Conservation (phyloP, 2,888 invertebrate genomes). For the Chrysina gloriosa region DNA sequence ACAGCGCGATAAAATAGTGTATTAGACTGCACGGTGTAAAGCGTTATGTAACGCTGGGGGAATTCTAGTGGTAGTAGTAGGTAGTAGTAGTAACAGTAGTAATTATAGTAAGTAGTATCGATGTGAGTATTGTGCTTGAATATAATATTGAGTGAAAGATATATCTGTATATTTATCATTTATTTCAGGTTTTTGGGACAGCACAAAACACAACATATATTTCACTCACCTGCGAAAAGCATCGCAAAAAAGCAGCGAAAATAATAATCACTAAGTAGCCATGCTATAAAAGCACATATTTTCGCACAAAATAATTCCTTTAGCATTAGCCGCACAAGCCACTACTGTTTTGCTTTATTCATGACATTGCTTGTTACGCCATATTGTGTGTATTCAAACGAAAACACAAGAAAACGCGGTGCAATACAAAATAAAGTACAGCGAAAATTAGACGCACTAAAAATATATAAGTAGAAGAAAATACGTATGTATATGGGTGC, state of each 20-base stretch:
- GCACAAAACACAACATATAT: conserved; percentile 44
- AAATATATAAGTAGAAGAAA: conserved; percentile 18
- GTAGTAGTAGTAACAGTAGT: conserved; percentile 34
- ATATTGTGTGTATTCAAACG: conserved; percentile 30
- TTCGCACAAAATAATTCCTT: conserved; percentile 11
- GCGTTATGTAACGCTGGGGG: conserved; percentile 47
- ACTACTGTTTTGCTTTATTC: conserved; percentile 7
- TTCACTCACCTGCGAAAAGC: conserved; percentile 46
- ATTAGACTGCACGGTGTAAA: conserved; percentile 50
- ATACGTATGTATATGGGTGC: not conserved
- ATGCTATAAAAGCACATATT: conserved; percentile 43
- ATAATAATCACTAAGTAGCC: conserved; percentile 50
- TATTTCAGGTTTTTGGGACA: conserved; percentile 33
- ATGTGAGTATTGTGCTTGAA: conserved; percentile 45
- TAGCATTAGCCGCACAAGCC: conserved; percentile 38
- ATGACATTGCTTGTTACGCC: conserved; percentile 23
- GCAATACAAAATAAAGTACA: conserved; percentile 19
- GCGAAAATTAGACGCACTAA: conserved; percentile 33
- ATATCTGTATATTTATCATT: conserved; percentile 40
- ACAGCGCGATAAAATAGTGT: conserved; percentile 50
- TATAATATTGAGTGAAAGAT: conserved; percentile 42
- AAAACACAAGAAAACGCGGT: conserved; percentile 41
- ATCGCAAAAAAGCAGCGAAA: conserved; percentile 51
- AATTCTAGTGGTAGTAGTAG: conserved; percentile 37
- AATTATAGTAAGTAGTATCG: conserved; percentile 38